These are phyloP conservation scores for Seriola dumerili DNA, from an alignment of 2,113 vertebrate genomes.

Conservation along the genomic window DNA sequence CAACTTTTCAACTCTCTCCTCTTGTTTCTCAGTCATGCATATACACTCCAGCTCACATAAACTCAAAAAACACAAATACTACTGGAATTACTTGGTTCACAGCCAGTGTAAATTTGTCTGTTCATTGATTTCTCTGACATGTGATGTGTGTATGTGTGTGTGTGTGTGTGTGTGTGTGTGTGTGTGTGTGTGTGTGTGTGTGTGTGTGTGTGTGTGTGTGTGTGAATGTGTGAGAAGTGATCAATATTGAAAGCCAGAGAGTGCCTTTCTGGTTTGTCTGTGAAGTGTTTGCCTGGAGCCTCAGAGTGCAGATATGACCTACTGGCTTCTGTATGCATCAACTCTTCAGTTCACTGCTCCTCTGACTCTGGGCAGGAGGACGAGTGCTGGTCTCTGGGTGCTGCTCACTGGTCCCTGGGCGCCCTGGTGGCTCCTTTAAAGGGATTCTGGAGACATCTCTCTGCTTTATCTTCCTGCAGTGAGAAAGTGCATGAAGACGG, in stretches of 20 bases:
- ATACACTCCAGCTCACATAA: conserved; percentile 29
- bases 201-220: conserved; percentile 34
- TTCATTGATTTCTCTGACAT: conserved; percentile 82
- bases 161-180: conserved; percentile 53
- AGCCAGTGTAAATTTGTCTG: conserved; percentile 78
- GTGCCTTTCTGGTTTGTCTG: conserved; percentile 74
- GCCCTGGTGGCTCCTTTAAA: conserved; percentile 66
- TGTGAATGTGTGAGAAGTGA: conserved; percentile 70
- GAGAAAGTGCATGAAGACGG: conserved; percentile 6
- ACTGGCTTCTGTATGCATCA: conserved; percentile 63
- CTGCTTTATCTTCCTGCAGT: conserved; percentile 44
- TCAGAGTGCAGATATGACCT: conserved; percentile 60
- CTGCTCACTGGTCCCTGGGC: conserved; percentile 44
- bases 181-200: conserved; percentile 40
- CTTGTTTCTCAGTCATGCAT: conserved; percentile 50
- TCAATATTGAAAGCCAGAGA: conserved; percentile 80
- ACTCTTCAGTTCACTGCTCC: conserved; percentile 59
- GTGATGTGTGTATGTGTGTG: conserved; percentile 58
- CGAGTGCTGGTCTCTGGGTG: conserved; percentile 55
- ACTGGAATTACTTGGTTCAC: conserved; percentile 65
- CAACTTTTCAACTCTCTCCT: conserved; percentile 68
- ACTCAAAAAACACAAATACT: conserved; percentile 43
- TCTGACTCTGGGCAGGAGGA: conserved; percentile 59
- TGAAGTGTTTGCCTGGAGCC: conserved; percentile 77
- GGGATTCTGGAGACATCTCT: conserved; percentile 43